Percentiles rank a stretch among this genome's conserved stretches.
These are phyloP conservation scores for Chloroclysta siterata DNA, from an alignment of 2,888 invertebrate species.

Conservation along the genomic window DNA sequence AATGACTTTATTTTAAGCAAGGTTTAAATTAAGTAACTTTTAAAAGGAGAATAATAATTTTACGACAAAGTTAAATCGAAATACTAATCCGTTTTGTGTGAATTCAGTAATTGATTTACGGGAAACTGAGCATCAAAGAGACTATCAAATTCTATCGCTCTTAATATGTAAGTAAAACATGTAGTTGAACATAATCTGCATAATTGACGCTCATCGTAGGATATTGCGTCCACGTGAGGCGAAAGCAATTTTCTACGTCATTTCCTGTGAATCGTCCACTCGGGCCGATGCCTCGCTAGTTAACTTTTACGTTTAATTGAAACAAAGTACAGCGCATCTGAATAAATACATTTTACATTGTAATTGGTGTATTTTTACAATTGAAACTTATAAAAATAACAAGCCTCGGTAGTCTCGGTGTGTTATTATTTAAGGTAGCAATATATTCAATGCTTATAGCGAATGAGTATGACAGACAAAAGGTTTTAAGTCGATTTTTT, in stretches of 20 bases:
- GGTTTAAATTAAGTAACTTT: too few relatives aligned
- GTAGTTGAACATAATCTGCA: conserved; percentile 74
- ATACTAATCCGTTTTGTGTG: background rate
- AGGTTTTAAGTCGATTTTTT: too few relatives aligned
- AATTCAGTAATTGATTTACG: background rate
- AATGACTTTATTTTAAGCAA: too few relatives aligned
- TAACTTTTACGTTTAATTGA: conserved; percentile 68
- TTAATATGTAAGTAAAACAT: conserved; percentile 23
- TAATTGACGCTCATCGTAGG: conserved; percentile 81
- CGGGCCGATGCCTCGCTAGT: conserved; percentile 56
- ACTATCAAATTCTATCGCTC: conserved; percentile 10
- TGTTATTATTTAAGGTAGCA: too few relatives aligned
- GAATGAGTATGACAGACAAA: too few relatives aligned
- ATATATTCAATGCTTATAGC: too few relatives aligned
- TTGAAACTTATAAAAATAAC: background rate
- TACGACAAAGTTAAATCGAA: background rate
- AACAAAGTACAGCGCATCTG: conserved; percentile 47
- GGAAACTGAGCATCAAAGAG: background rate
- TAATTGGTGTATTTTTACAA: conserved; percentile 16
- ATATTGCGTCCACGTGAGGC: conserved; percentile 82
- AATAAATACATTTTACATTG: conserved; percentile 23
- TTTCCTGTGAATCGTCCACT: conserved; percentile 77
- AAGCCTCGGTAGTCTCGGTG: background rate
- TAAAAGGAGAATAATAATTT: too few relatives aligned
- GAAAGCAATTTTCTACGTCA: conserved; percentile 83